Evolutionary conservation across 2,113 vertebrate genomes (phyloP).

Genomic region (Merops nubicus): DNA sequence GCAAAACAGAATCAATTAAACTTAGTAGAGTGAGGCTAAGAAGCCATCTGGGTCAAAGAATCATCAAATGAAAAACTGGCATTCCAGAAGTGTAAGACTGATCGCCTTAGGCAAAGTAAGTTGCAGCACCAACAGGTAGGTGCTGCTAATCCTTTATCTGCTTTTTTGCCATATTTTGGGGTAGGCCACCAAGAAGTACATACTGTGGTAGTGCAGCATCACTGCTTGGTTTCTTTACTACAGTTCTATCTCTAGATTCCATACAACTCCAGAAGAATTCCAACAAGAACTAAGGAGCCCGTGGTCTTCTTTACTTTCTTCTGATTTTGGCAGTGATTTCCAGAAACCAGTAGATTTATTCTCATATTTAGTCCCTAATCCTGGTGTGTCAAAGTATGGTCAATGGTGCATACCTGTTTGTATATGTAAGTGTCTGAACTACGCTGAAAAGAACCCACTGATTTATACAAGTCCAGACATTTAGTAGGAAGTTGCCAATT

Average conservation of each 20-base stretch:
- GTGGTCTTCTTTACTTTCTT: neutral
- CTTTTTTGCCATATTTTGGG: neutral
- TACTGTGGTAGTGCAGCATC: neutral
- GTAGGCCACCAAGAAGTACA: neutral
- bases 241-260: neutral
- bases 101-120: neutral
- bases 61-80: neutral
- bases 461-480: neutral
- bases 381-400: neutral
- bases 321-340: neutral
- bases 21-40: neutral
- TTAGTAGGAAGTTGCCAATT: neutral
- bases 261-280: neutral
- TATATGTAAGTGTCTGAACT: neutral
- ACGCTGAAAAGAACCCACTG: neutral
- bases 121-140: neutral
- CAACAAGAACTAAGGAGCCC: neutral
- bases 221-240: neutral
- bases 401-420: neutral
- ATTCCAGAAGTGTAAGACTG: neutral
- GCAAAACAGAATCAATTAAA: neutral
- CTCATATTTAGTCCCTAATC: neutral
- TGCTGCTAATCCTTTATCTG: neutral
- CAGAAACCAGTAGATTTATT: neutral
- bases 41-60: neutral